Conservation (phyloP, 30 jellyfish, hydroid and myxozoan species). For the Chrysaora quinquecirrha region DNA sequence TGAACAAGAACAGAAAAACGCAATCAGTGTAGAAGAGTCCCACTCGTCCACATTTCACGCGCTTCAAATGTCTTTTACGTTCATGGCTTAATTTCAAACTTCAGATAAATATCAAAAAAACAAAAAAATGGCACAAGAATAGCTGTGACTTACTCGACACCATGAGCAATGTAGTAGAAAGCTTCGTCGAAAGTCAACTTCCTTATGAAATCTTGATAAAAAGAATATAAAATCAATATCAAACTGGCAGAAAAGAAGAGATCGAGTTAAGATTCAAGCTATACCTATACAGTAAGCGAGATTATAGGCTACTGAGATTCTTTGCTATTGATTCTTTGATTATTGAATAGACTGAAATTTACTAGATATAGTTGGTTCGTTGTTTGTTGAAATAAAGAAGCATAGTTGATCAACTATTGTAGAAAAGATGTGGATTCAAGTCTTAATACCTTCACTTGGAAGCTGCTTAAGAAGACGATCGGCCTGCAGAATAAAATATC, state of each 20-base stretch:
- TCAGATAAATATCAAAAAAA: not conserved
- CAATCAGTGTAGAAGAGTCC: no score
- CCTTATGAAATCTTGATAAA: slow-evolving; percentile 21
- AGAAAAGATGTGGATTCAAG: no score
- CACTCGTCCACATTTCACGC: no score
- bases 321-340: not conserved
- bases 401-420: no score
- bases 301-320: not conserved
- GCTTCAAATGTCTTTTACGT: no score
- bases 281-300: not conserved
- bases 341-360: not conserved
- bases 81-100: no score
- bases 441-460: slow-evolving; percentile 58
- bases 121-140: no score
- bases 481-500: slow-evolving; percentile 25
- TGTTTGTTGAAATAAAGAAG: no score
- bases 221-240: not conserved
- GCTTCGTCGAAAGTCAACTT: slow-evolving; percentile 39
- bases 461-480: slow-evolving; percentile 70
- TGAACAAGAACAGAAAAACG: no score
- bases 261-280: not conserved
- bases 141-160: slow-evolving; percentile 76
- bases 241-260: not conserved
- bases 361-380: no score
- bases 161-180: slow-evolving; percentile 47